Evolutionary conservation across 2,888 invertebrate genomes (phyloP), one percentile per base, ranked within the genome.

Genomic region (Mythimna vitellina): DNA sequence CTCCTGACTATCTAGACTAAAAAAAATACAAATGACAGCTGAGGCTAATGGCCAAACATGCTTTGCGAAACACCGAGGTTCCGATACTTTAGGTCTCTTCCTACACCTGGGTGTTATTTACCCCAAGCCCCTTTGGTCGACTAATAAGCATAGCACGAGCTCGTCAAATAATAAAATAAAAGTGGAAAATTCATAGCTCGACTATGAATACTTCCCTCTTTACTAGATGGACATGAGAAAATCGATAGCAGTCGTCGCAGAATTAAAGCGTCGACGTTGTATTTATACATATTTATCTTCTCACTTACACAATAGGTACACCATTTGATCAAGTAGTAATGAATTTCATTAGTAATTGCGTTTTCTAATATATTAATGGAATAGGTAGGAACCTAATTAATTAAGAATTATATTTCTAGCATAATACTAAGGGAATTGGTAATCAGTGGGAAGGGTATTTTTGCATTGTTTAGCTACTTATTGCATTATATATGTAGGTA

Each of bases 191-290:
- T 12, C 0, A 7, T 0, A n/a, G 29, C 68, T 54, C 0, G 69
- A 86, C 93, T 94, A 93, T 92, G 87, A 89, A 92, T 93, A 89
- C n/a, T 77, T 60, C 75, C 73, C 85, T 60, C 72, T 85, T 84
- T 86, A 88, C 86, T 89, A 89, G 90, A 91, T 90, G 90, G 89
- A 91, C 90, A 88, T 78, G 80, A 83, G 89, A 92, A 93, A 93
- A 94, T 94, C 94, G 90, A 94, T 94, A 93, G 74, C 88, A 91
- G 87, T 89, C 88, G 88, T 88, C 87, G 86, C 80, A 89, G 86
- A 89, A 89, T 86, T 85, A 88, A 83, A 89, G 84, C 86, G 84
- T 84, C 84, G 80, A 79, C 73, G 72, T 77, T 73, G 72, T 85
- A 86, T 77, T 78, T 82, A 80, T 77, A 84, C 76, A 71, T 71